Percentiles rank a stretch among this genome's conserved stretches.
Evolutionary conservation across 2,113 vertebrate species (phyloP).

Genomic region (Brevimyrus niger): DNA sequence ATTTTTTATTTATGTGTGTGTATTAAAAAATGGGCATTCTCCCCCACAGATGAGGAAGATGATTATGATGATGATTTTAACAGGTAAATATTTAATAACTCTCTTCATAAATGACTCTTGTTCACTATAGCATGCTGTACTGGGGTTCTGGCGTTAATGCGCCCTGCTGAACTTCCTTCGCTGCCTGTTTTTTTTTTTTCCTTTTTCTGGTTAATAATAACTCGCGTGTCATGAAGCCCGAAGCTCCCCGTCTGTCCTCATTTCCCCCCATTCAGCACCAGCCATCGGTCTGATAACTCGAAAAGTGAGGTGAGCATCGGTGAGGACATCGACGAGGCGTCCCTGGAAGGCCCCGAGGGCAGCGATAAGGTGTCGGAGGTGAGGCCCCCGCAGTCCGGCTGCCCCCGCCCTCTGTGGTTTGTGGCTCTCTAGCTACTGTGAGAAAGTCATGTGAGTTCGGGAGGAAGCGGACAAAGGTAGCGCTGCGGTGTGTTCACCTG

Average conservation of each 20-base stretch:
- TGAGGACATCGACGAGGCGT: constrained; percentile 87
- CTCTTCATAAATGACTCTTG: neutral
- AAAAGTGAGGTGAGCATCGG: constrained; percentile 79
- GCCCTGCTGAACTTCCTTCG: neutral
- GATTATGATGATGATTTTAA: constrained; percentile 89
- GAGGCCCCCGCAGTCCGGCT: neutral
- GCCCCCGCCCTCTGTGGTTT: neutral
- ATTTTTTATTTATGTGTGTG: neutral
- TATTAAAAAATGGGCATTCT: constrained; percentile 1
- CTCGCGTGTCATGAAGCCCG: neutral
- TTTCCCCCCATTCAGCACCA: constrained; percentile 44
- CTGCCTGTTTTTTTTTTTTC: neutral
- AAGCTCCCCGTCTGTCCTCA: neutral
- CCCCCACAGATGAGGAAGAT: constrained; percentile 68
- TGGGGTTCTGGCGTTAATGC: neutral
- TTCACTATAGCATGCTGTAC: neutral
- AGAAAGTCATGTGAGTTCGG: neutral
- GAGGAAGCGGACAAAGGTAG: neutral
- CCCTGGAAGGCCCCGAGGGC: constrained; percentile 68
- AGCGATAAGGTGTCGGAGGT: constrained; percentile 69
- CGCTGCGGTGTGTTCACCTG: neutral
- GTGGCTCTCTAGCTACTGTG: neutral
- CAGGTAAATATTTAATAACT: constrained; percentile 60
- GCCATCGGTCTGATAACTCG: constrained; percentile 76
- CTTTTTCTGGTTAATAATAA: neutral